phyloP scores from a whole-genome alignment of 2,888 invertebrate genomes.

The Drosophila kanekoi region DNA sequence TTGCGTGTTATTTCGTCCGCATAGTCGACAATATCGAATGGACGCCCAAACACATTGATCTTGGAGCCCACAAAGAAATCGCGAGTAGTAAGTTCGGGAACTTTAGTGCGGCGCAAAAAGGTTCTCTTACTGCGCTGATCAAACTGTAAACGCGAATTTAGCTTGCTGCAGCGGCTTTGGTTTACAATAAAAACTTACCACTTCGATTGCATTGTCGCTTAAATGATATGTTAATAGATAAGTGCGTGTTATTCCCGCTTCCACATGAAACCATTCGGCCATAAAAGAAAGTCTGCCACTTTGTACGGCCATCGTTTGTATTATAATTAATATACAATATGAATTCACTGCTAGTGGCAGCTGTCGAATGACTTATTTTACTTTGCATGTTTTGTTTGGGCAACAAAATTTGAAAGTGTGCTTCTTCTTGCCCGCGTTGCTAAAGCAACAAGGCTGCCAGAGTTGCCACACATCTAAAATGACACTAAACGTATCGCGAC shows the following conservation, averaged over 20 bases:
- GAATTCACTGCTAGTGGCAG: constrained; percentile 12
- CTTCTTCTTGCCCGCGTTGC: constrained; percentile 66
- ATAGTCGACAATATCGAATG: constrained; percentile 90
- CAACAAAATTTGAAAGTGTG: constrained; percentile 41
- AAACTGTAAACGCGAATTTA: constrained; percentile 84
- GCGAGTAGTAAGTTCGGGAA: constrained; percentile 88
- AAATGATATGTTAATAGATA: constrained; percentile 92
- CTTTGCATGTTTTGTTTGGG: constrained; percentile 43
- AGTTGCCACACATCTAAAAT: constrained; percentile 15
- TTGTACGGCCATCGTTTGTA: constrained; percentile 26
- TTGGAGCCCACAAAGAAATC: constrained; percentile 91
- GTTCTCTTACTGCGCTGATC: constrained; percentile 88
- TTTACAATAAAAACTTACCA: constrained; percentile 86
- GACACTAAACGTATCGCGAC: neutral
- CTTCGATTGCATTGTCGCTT: constrained; percentile 91
- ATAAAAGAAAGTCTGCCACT: constrained; percentile 86
- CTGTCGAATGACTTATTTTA: constrained; percentile 28
- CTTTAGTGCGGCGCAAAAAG: constrained; percentile 88
- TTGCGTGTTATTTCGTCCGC: constrained; percentile 89
- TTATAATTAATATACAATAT: constrained; percentile 11
- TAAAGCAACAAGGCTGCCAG: constrained; percentile 43
- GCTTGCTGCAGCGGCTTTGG: neutral
- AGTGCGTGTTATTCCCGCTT: constrained; percentile 90
- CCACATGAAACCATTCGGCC: constrained; percentile 95
- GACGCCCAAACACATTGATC: constrained; percentile 90